Evolutionary conservation across 64 coral and sea anemone species (phyloP).

Genomic region (Stichodactyla mertensii): DNA sequence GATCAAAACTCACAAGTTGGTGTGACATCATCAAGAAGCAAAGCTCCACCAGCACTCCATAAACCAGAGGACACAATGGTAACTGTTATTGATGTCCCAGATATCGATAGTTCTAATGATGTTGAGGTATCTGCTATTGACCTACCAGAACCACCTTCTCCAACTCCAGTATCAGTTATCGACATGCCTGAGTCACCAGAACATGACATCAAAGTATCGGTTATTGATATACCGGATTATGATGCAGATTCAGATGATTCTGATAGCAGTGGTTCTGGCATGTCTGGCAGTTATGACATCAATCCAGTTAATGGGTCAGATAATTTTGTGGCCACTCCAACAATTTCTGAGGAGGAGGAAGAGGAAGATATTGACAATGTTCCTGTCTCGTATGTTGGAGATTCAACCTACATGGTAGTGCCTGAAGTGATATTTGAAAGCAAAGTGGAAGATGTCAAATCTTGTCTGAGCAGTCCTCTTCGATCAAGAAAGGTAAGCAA

Average conservation of each 20-base stretch:
- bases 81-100: slow-evolving; percentile 46
- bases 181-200: slow-evolving; percentile 68
- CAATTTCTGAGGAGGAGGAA: slow-evolving; percentile 32
- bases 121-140: slow-evolving; percentile 61
- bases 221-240: slow-evolving; percentile 50
- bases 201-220: slow-evolving; percentile 41
- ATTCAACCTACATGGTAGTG: slow-evolving; percentile 8
- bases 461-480: slow-evolving; percentile 43
- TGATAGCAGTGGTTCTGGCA: slow-evolving; percentile 48
- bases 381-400: slow-evolving; percentile 42
- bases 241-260: slow-evolving; percentile 49
- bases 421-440: slow-evolving; percentile 75
- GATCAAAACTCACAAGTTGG: background rate
- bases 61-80: slow-evolving; percentile 16
- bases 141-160: slow-evolving; percentile 33
- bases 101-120: slow-evolving; percentile 20
- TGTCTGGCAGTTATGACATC: slow-evolving; percentile 78
- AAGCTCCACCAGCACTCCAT: background rate
- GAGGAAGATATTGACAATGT: slow-evolving; percentile 44
- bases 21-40: slow-evolving; percentile 23
- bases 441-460: slow-evolving; percentile 44
- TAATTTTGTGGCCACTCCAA: slow-evolving; percentile 23
- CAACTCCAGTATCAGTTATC: slow-evolving; percentile 65
- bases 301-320: slow-evolving; percentile 5
- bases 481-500: slow-evolving; percentile 63